Conservation (phyloP, 2,888 invertebrate species). For the Rhagonycha lutea region DNA sequence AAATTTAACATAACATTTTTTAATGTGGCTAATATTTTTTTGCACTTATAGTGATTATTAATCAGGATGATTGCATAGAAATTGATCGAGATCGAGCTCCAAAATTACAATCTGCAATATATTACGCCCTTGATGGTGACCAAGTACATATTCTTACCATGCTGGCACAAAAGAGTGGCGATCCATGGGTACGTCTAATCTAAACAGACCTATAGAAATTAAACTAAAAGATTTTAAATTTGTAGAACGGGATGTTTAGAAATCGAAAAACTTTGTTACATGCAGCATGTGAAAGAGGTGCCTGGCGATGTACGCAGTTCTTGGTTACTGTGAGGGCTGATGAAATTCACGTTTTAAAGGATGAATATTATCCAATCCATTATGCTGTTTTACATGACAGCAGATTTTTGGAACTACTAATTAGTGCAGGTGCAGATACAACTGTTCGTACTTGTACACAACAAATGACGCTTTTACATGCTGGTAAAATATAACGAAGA, state of each 20-base stretch:
- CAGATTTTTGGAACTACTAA: constrained; percentile 68
- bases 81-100: constrained; percentile 52
- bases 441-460: constrained; percentile 71
- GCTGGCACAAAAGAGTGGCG: constrained; percentile 69
- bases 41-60: constrained; percentile 45
- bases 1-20: neutral
- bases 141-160: constrained; percentile 70
- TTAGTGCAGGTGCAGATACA: constrained; percentile 71
- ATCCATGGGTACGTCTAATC: constrained; percentile 67
- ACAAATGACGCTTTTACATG: constrained; percentile 72
- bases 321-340: constrained; percentile 67
- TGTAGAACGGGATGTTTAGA: constrained; percentile 57
- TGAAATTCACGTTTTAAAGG: constrained; percentile 72
- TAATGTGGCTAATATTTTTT: neutral
- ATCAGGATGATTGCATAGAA: constrained; percentile 60
- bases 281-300: constrained; percentile 71
- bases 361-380: constrained; percentile 79
- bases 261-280: constrained; percentile 67
- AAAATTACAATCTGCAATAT: constrained; percentile 70
- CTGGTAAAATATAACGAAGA: constrained; percentile 52
- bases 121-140: constrained; percentile 74
- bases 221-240: constrained; percentile 5
- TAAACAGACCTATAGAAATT: constrained; percentile 33
- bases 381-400: constrained; percentile 74
- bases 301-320: constrained; percentile 73